Evolutionary conservation across 2,113 vertebrate genomes (phyloP).

Genomic region (Hippotragus niger): DNA sequence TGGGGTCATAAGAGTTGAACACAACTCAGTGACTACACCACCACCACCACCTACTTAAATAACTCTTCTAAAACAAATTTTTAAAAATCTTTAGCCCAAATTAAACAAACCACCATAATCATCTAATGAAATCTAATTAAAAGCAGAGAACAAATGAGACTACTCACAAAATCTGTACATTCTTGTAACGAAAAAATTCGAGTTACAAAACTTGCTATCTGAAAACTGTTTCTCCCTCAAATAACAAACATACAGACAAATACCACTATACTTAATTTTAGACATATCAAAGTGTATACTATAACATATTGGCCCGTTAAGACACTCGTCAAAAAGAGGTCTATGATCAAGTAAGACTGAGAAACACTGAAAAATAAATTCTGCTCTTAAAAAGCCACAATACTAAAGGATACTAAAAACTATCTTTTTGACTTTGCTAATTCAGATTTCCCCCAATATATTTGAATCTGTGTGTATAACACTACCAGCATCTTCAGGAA

Average conservation of each 20-base stretch:
- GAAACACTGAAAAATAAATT: slow-evolving; percentile 5
- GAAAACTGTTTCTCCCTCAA: not conserved
- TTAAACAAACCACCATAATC: not conserved
- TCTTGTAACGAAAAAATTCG: not conserved
- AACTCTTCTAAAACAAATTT: not conserved
- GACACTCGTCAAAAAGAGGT: not conserved
- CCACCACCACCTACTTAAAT: not conserved
- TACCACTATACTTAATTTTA: not conserved
- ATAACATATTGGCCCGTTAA: not conserved
- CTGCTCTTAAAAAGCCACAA: not conserved
- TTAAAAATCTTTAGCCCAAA: not conserved
- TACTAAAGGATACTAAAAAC: not conserved
- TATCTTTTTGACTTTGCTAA: not conserved
- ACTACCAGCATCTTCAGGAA: slow-evolving; percentile 2
- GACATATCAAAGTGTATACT: not conserved
- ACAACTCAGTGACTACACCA: not conserved
- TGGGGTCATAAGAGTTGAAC: not conserved
- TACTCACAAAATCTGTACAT: slow-evolving; percentile 30
- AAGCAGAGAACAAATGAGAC: not conserved
- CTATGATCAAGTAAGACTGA: not conserved
- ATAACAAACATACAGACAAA: not conserved
- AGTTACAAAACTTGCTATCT: not conserved
- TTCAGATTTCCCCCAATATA: not conserved
- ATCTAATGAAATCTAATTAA: slow-evolving; percentile 20
- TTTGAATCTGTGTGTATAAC: not conserved